Base-by-base conservation (phyloP, 2,113 vertebrate genomes). In the Nothobranchius kuhntae region DNA sequence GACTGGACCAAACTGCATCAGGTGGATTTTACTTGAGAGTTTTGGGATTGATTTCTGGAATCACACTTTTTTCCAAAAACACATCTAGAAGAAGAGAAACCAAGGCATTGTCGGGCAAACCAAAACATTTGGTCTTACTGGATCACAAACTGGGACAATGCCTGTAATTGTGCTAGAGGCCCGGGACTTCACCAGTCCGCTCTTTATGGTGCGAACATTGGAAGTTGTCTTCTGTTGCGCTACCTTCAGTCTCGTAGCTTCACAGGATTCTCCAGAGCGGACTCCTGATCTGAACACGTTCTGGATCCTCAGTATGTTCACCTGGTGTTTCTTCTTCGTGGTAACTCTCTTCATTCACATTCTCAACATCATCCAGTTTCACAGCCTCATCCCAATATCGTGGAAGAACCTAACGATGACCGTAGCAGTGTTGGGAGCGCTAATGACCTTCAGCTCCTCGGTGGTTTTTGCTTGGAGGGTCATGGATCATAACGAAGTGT, bases 381-480 rank as follows among this genome's bases (percentile, higher is more conserved):
- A 93, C 85, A 93, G 81, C 80, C 88, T 93, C 54, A 63, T 93
- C 53, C 90, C 91, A 3, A 12, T 93, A 21, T 93, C 93, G 67
- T 94, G 93, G 93, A 93, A 93, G 83, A 93, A 93, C 85, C 77
- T 94, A 56, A 92, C 84, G 0, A 54, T 88, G 70, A 91, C 89
- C 0, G 86, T 85, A 68, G 87, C 92, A 0, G 75, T 77, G 5
- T 55, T 91, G 11, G 91, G 87, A 0, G 51, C 81, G 0, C 81
- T 92, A 26, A 91, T 93, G 91, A 73, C 63, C 17, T 42, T 93
- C 48, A 85, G 75, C 4, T 77, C 89, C 17, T 84, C 82, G 4
- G 75, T 91, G 15, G 2, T 82, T 36, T 91, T 89, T 56, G 73
- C 83, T 4, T 89, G 84, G 79, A 48, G 81, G 13, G 13, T 91